Conservation (phyloP, 2,113 vertebrate genomes). For the Murina feae region DNA sequence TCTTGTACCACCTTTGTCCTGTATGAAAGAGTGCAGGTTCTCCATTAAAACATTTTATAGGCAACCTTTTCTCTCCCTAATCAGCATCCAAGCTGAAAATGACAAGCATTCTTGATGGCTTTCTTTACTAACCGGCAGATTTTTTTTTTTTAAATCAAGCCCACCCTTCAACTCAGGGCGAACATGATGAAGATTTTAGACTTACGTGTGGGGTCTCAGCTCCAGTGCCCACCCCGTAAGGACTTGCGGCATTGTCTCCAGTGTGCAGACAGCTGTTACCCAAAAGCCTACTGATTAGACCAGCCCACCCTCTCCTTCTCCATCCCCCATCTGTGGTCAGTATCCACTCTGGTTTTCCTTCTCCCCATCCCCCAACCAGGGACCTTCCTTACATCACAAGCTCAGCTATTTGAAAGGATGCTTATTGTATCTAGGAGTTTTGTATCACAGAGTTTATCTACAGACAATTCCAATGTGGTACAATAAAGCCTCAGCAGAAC, state of each 20-base stretch:
- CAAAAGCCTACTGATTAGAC: not conserved
- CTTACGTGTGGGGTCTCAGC: not conserved
- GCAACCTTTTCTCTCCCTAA: not conserved
- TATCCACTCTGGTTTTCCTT: not conserved
- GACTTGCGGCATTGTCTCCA: not conserved
- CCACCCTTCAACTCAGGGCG: not conserved
- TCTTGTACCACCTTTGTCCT: not conserved
- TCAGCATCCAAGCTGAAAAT: not conserved
- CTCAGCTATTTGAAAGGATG: not conserved
- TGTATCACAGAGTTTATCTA: not conserved
- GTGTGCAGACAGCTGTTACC: too few species aligned
- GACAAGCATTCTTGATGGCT: not conserved
- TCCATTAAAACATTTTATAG: not conserved
- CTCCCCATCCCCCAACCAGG: not conserved
- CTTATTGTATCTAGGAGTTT: not conserved
- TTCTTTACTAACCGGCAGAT: not conserved
- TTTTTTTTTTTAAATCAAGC: not conserved
- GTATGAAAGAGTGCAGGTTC: not conserved
- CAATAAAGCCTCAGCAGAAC: not conserved
- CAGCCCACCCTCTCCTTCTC: too few species aligned
- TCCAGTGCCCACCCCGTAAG: not conserved
- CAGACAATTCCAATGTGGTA: not conserved
- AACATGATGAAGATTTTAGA: not conserved
- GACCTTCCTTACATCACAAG: not conserved
- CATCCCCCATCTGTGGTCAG: not conserved